These are phyloP conservation scores for Phoebastria nigripes DNA, from an alignment of 2,797 vertebrate genomes.

Conservation along the genomic window DNA sequence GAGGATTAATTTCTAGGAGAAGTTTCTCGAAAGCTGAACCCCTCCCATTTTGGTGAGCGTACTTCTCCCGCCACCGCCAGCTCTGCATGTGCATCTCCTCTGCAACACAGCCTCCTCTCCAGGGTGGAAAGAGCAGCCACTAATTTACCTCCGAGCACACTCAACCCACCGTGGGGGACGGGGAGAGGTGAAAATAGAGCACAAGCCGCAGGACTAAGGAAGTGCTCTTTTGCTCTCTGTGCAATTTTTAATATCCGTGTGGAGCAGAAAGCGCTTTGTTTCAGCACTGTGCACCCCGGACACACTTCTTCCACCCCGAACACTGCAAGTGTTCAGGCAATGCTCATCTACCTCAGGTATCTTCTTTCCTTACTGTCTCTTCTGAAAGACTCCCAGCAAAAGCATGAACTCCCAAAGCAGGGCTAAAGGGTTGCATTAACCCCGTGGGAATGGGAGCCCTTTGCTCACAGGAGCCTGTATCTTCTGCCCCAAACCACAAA, in stretches of 20 bases:
- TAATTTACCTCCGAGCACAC: not conserved
- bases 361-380: not conserved
- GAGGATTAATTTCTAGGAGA: not conserved
- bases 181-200: not conserved
- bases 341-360: not conserved
- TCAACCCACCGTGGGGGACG: rapidly evolving
- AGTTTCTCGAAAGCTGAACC: not conserved
- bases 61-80: not conserved
- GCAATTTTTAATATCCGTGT: rapidly evolving
- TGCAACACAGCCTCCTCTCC: not conserved
- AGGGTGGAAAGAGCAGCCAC: not conserved
- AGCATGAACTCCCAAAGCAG: rapidly evolving
- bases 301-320: not conserved
- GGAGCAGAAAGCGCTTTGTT: not conserved
- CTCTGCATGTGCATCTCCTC: not conserved
- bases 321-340: rapidly evolving
- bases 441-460: rapidly evolving
- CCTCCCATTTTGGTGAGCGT: rapidly evolving
- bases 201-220: not conserved
- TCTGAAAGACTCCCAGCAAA: not conserved
- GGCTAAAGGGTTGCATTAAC: not conserved
- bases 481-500: not conserved
- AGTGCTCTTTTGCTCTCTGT: not conserved
- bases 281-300: not conserved
- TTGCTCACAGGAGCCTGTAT: not conserved